Base-by-base conservation (phyloP, 2,888 invertebrate species). In the Glyphotaelius pellucidus region DNA sequence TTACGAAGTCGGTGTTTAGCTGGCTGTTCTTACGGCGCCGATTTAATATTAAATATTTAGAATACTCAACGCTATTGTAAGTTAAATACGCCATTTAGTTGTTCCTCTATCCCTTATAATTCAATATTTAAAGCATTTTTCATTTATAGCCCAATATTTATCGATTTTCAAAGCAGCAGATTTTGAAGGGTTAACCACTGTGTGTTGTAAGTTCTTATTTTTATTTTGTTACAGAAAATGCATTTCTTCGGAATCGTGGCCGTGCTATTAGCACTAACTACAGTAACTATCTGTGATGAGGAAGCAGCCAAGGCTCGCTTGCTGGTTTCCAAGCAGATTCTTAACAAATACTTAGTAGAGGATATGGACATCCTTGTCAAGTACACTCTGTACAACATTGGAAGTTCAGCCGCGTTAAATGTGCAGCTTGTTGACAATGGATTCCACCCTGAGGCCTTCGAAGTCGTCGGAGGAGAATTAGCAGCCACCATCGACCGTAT, bases 271-370 rank as follows among this genome's bases (percentile, higher is more conserved):
- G 95, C 96, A 93, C 94, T 96, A 93, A 95, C 96, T 79, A 95
- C 95, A 80, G 95, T 95, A 90, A 96, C 96, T 93, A 95, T 95
- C 92, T 96, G 96, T 85, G 97, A 97, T 92, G 97, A 97, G 93
- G 98, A 98, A 94, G 97, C 98, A 84, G 96, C 97, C 87, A 97
- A 97, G 90, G 99, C 99, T 32, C 97, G 98, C 94, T 96, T 99
- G 89, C 96, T 99, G 93, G 97, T 99, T 38, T 98, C 98, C 15
- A 99, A 99, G 96, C 98, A 98, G 95, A 98, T 99, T 94, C 96
- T 99, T 93, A 99, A 99, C 95, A 98, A 98, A 95, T 99, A 99
- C 95, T 96, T 99, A 93, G 99, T 99, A 1, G 99, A 99, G 96
- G 98, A 98, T 94, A 98, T 99, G 97, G 99, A 99, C 95, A 97